Evolutionary conservation across 2,797 vertebrate species (phyloP).

Genomic region (Danio aesculapii): DNA sequence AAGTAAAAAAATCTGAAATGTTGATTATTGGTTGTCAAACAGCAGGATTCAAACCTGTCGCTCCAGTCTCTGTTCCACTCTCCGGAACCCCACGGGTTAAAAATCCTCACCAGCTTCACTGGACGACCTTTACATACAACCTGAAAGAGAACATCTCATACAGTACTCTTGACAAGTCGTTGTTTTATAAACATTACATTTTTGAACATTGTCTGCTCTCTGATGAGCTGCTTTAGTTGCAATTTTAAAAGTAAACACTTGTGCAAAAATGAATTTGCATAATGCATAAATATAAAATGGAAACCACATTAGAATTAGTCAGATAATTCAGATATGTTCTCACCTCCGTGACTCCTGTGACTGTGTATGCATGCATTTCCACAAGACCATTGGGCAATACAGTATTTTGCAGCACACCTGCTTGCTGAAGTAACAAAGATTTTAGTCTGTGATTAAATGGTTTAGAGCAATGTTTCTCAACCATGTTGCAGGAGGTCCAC

Average conservation of each 20-base stretch:
- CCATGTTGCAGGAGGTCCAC: no score
- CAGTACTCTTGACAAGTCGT: neutral
- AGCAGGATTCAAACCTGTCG: slow-evolving; percentile 74
- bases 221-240: neutral
- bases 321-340: neutral
- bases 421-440: neutral
- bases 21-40: no score
- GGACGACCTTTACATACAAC: slow-evolving; percentile 69
- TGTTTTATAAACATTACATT: neutral
- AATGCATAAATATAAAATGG: neutral
- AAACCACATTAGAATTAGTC: neutral
- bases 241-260: no score
- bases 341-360: slow-evolving; percentile 72
- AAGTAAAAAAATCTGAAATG: neutral
- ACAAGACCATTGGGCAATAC: slow-evolving; percentile 50
- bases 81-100: slow-evolving; percentile 85
- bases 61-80: slow-evolving; percentile 90
- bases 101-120: slow-evolving; percentile 81
- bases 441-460: no score
- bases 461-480: no score
- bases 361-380: slow-evolving; percentile 51
- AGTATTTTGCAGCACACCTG: slow-evolving; percentile 28
- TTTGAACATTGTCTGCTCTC: neutral
- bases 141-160: slow-evolving; percentile 65
- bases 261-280: neutral